Evolutionary conservation across 2,113 vertebrate genomes (phyloP).

Genomic region (Neogale vison): DNA sequence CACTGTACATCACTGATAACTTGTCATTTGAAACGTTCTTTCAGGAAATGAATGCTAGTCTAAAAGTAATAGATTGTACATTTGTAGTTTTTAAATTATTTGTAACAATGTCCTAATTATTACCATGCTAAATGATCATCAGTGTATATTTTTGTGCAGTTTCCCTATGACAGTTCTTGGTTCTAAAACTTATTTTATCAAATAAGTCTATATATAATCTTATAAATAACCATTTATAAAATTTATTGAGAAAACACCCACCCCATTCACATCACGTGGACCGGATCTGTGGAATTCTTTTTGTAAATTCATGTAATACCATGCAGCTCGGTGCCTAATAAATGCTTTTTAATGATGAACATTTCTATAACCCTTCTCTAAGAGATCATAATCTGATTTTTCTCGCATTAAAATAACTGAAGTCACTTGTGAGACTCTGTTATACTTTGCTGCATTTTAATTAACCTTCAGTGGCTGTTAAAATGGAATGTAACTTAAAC

Average conservation of each 20-base stretch:
- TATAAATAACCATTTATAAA: slow-evolving; percentile 47
- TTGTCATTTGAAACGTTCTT: slow-evolving; percentile 48
- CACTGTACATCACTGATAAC: background rate
- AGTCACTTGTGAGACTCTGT: slow-evolving; percentile 63
- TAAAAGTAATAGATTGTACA: slow-evolving; percentile 59
- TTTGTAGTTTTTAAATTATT: slow-evolving; percentile 72
- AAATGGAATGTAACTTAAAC: slow-evolving; percentile 76
- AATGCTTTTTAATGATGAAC: slow-evolving; percentile 53
- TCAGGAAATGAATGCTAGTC: slow-evolving; percentile 61
- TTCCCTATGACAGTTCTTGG: slow-evolving; percentile 75
- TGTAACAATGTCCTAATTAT: slow-evolving; percentile 66
- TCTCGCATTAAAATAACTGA: slow-evolving; percentile 66
- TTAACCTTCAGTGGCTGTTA: slow-evolving; percentile 73
- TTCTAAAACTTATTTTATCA: slow-evolving; percentile 80
- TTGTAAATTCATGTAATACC: slow-evolving; percentile 16
- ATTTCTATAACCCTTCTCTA: slow-evolving; percentile 50
- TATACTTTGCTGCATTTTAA: slow-evolving; percentile 67
- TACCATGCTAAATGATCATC: slow-evolving; percentile 68
- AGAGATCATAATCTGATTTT: slow-evolving; percentile 61
- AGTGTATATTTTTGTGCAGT: slow-evolving; percentile 68
- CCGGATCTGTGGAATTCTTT: background rate
- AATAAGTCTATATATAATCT: slow-evolving; percentile 59
- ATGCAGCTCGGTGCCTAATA: slow-evolving; percentile 54
- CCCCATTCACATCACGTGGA: background rate
- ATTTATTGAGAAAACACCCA: background rate